Percentiles rank a stretch among this genome's conserved stretches.
phyloP scores from a whole-genome alignment of 2,113 vertebrate genomes.

The Cyanoramphus novaezelandiae region DNA sequence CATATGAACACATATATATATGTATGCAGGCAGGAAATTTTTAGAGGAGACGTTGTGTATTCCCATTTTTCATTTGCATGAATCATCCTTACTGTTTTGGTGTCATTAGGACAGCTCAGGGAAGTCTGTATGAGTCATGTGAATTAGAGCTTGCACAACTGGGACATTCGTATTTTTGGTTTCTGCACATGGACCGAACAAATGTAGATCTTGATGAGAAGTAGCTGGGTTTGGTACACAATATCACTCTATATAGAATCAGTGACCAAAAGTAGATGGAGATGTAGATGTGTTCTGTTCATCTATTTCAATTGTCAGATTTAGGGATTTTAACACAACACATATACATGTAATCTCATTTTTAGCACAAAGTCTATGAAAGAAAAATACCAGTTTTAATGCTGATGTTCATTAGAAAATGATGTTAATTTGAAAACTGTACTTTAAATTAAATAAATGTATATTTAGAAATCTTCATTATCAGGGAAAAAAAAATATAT shows the following conservation, averaged over 20 bases:
- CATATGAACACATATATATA: not conserved
- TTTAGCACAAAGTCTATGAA: not conserved
- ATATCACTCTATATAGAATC: not conserved
- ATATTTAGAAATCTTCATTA: not conserved
- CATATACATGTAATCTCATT: not conserved
- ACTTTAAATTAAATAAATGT: not conserved
- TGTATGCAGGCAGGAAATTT: not conserved
- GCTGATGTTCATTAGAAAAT: not conserved
- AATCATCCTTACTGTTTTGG: conserved; percentile 15
- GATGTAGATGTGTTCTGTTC: not conserved
- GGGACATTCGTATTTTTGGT: not conserved
- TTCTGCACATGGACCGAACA: not conserved
- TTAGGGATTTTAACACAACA: not conserved
- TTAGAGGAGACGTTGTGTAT: not conserved
- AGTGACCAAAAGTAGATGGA: not conserved
- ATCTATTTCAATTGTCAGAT: not conserved
- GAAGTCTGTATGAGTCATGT: conserved; percentile 11
- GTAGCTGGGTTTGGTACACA: not conserved
- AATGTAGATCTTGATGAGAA: not conserved
- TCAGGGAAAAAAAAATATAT: not conserved
- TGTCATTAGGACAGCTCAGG: conserved; percentile 52
- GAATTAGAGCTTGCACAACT: not conserved
- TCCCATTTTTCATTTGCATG: not conserved
- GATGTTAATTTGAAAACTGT: not conserved
- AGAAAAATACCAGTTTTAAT: not conserved